These are phyloP conservation scores for Notodonta dromedarius DNA, from an alignment of 2,888 invertebrate species.

Conservation along the genomic window DNA sequence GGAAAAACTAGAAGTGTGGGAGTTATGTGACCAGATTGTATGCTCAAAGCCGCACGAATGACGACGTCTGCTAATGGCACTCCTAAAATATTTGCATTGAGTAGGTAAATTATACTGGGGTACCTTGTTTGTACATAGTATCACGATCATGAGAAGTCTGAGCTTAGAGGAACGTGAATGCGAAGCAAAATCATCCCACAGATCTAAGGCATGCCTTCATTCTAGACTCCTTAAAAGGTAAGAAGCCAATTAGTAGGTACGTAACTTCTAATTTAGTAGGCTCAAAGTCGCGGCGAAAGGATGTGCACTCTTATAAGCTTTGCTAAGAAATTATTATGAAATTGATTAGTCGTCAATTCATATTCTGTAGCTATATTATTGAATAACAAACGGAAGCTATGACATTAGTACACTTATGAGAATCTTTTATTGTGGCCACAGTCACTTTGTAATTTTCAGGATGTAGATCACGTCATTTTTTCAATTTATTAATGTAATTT, in stretches of 20 bases:
- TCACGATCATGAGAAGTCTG: constrained; percentile 45
- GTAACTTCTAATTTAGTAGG: constrained; percentile 11
- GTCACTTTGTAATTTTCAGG: constrained; percentile 34
- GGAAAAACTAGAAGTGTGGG: background rate
- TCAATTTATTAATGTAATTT: constrained; percentile 20
- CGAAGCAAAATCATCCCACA: constrained; percentile 38
- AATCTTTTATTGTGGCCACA: constrained; percentile 26
- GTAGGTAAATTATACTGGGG: constrained; percentile 28
- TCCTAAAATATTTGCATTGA: constrained; percentile 45
- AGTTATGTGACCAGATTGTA: constrained; percentile 11
- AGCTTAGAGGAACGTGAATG: constrained; percentile 35
- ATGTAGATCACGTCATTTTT: constrained; percentile 41
- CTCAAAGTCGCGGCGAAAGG: constrained; percentile 43
- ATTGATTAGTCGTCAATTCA: constrained; percentile 41
- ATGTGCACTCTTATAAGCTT: constrained; percentile 36
- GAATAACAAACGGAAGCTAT: constrained; percentile 49
- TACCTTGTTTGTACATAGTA: constrained; percentile 46
- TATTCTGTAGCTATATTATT: constrained; percentile 48
- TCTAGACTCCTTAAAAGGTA: constrained; percentile 37
- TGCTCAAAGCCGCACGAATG: constrained; percentile 16
- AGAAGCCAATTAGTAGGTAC: constrained; percentile 13
- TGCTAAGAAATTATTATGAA: constrained; percentile 44
- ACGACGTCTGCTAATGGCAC: constrained; percentile 27
- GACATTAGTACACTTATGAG: constrained; percentile 30
- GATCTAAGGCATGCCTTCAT: constrained; percentile 41